Base-by-base conservation (phyloP, 2,113 vertebrate species). In the Carassius carassius region DNA sequence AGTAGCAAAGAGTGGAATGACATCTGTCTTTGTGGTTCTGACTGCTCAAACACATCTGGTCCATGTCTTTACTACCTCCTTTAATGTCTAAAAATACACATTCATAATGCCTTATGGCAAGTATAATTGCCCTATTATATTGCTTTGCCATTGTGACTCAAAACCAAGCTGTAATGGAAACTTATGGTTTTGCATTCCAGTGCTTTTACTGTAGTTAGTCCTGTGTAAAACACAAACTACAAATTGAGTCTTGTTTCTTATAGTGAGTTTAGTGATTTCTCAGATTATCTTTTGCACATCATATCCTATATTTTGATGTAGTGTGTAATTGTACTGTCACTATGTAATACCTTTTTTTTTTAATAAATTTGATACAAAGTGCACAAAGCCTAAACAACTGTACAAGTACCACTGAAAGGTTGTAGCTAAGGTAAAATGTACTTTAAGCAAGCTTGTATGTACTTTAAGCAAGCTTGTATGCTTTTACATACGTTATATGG, bases 81-180 rank as follows among this genome's bases (percentile, higher is more conserved):
- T 78, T 62, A 86, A 86, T 78, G 19, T 78, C 29, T 35, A 32
- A 67, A 67, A 67, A 44, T 84, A 63, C n/a, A n/a, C 58, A 60
- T 47, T n/a, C 47, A 60, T 47, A 16, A 51, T 51, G 81, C 51
- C 23, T 25, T 23, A 67, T 44, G 32, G 29, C 77, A 51, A 54
- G 62, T 44, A 51, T 25, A 35, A 78, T 63, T 35, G 23, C 16
- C 74, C 47, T 23, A 54, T 65, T n/a, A 44, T 65, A 1, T 65
- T 56, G 29, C 58, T 70, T 63, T 56, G 4, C 29, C 35, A 62
- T 19, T 58, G 17, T 82, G 84, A 81, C 51, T 41, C 29, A 76
- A 49, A 81, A 80, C 51, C 37, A 23, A 69, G 32, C 77, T 56
- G 25, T 51, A 84, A 81, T 67, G 23, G 63, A 87, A 77, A 79